These are phyloP conservation scores for Oryzias javanicus DNA, from an alignment of 2,113 vertebrate genomes.

Conservation along the genomic window DNA sequence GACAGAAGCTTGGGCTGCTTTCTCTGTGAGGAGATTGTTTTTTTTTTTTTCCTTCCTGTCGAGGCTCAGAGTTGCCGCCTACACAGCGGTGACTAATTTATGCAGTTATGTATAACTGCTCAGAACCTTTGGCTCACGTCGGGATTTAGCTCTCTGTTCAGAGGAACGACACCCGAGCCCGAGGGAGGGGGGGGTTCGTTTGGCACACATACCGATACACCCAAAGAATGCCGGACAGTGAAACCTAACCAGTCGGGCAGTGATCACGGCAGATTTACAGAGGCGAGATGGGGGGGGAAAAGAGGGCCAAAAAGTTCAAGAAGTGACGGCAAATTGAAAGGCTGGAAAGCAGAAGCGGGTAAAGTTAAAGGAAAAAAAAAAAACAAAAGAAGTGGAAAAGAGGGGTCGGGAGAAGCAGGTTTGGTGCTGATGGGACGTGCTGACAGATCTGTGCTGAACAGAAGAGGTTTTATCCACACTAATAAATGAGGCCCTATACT, in stretches of 20 bases:
- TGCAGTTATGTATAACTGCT: slow-evolving; percentile 33
- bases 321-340: neutral
- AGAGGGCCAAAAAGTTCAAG: neutral
- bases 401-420: neutral
- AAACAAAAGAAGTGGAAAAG: slow-evolving; percentile 4
- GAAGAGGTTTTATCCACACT: slow-evolving; percentile 49
- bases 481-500: slow-evolving; percentile 42
- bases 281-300: neutral
- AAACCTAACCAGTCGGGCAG: slow-evolving; percentile 27
- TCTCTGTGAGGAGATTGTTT: slow-evolving; percentile 9
- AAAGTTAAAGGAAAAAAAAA: slow-evolving; percentile 1
- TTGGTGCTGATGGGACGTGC: slow-evolving; percentile 31
- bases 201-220: slow-evolving; percentile 18
- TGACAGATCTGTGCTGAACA: slow-evolving; percentile 46
- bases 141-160: slow-evolving; percentile 29
- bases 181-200: slow-evolving; percentile 15
- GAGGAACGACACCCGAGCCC: slow-evolving; percentile 48
- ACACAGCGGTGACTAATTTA: slow-evolving; percentile 35
- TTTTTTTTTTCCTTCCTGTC: neutral
- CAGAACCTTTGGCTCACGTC: slow-evolving; percentile 21
- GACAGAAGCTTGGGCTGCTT: slow-evolving; percentile 12
- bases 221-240: slow-evolving; percentile 21
- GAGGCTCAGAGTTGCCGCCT: neutral
- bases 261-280: slow-evolving; percentile 3
- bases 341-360: neutral